Evolutionary conservation across 2,888 invertebrate species (phyloP), one percentile per base, ranked within the genome.

Genomic region (Arrhopalites spinosus): DNA sequence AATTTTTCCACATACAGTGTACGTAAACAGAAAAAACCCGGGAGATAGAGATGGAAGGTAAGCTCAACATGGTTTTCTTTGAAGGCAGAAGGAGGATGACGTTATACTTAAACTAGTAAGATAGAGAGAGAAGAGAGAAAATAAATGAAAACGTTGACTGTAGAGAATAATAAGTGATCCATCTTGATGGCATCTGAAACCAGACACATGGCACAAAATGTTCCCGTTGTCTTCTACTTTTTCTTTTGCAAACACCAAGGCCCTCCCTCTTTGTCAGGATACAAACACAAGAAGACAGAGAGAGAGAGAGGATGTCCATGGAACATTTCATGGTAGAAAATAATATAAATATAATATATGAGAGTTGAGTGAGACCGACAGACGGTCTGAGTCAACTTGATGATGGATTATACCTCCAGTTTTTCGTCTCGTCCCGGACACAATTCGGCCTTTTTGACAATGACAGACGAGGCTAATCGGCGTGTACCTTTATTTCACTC

Each of bases 391-490:
- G 68, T 68, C 74, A 75, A 63, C 30, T 64, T 64, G 70, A 81
- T 81, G 81, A 81, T 81, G 79, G 81, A 81, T 81, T 78, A 77
- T 56, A 73, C 68, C 69, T 74, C 68, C 47, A 45, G 69, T 50
- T 20, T 3, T 50, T n/a, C 20, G 50, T 50, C 20, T 3, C n/a
- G 20, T 11, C 1, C 20, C 71, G 73, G 72, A 45, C 73, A 75
- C 74, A 70, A 74, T 75, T 75, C 59, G 78, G 74, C 70, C 67
- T 69, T 75, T n/a, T 77, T 81, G 81, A 81, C 81, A 79, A 78
- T 78, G 81, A 81, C 76, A 79, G 77, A 81, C 78, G 81, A 79
- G 75, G 59, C 78, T 81, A 81, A 81, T 81, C 81, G 81, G 77
- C 78, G 78, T 78, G 77, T 75, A 75, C 78, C 73, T 70, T 73